phyloP scores from a whole-genome alignment of 2,888 invertebrate species.

The Platycnemis pennipes region DNA sequence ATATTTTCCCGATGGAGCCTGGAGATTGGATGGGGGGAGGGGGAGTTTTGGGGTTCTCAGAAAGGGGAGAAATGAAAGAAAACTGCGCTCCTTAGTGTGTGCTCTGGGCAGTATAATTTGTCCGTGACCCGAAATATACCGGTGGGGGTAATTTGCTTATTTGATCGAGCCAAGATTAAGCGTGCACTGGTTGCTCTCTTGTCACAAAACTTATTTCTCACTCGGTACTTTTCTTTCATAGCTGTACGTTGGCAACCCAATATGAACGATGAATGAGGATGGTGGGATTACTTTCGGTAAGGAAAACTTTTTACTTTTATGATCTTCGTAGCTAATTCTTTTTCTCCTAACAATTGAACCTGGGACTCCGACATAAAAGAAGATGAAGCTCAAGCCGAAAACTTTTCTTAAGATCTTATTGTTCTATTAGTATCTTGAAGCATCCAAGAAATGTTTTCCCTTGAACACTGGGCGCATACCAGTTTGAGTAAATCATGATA shows the following conservation, averaged over 20 bases:
- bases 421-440: background rate
- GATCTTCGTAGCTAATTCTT: background rate
- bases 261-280: background rate
- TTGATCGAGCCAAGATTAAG: background rate
- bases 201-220: background rate
- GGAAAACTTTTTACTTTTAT: background rate
- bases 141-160: conserved; percentile 27
- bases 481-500: too few relatives aligned
- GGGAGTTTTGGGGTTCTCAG: background rate
- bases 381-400: background rate
- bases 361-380: too few relatives aligned
- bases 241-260: background rate
- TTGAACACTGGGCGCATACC: too few relatives aligned
- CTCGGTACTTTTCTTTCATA: background rate
- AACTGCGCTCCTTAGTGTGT: background rate
- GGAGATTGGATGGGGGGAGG: background rate
- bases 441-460: background rate
- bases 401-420: background rate
- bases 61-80: background rate
- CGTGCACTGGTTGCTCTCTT: background rate
- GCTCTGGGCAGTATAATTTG: background rate
- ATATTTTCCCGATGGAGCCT: conserved; percentile 21
- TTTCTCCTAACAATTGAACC: background rate
- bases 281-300: background rate
- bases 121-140: conserved; percentile 31